These are phyloP conservation scores for Nansenia antarctica DNA, from an alignment of 2,113 vertebrate species.

Conservation along the genomic window DNA sequence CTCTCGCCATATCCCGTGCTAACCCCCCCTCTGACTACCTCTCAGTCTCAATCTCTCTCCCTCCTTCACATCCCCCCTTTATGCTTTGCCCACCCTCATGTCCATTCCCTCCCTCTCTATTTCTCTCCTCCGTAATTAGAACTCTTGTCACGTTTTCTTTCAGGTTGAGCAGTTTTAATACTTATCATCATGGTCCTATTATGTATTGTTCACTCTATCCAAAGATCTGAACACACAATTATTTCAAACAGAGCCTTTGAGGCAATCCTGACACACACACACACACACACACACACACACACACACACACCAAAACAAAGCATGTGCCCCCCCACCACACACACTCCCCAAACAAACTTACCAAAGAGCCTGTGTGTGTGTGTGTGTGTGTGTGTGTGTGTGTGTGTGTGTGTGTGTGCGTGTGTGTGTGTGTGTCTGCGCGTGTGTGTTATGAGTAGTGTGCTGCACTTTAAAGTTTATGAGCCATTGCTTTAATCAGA, in stretches of 20 bases:
- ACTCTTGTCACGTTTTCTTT: conserved; percentile 69
- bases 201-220: conserved; percentile 71
- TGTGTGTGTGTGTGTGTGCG: conserved; percentile 5
- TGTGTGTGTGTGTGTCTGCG: conserved; percentile 1
- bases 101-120: background rate
- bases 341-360: conserved; percentile 52
- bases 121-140: conserved; percentile 49
- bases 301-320: conserved; percentile 6
- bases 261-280: background rate
- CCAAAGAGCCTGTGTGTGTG: conserved; percentile 44
- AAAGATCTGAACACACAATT: conserved; percentile 64
- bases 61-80: conserved; percentile 15
- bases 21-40: conserved; percentile 6
- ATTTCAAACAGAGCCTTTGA: conserved; percentile 52
- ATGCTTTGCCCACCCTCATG: conserved; percentile 15
- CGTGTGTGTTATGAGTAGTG: background rate
- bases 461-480: conserved; percentile 45
- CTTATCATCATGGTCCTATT: conserved; percentile 75
- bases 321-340: conserved; percentile 25
- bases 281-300: conserved; percentile 10
- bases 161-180: conserved; percentile 74
- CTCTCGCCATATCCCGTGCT: background rate
- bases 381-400: conserved; percentile 14
- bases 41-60: background rate
- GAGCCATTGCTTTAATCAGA: conserved; percentile 56